Evolutionary conservation across 2,797 vertebrate genomes (phyloP).

Genomic region (Intellagama lesueurii): DNA sequence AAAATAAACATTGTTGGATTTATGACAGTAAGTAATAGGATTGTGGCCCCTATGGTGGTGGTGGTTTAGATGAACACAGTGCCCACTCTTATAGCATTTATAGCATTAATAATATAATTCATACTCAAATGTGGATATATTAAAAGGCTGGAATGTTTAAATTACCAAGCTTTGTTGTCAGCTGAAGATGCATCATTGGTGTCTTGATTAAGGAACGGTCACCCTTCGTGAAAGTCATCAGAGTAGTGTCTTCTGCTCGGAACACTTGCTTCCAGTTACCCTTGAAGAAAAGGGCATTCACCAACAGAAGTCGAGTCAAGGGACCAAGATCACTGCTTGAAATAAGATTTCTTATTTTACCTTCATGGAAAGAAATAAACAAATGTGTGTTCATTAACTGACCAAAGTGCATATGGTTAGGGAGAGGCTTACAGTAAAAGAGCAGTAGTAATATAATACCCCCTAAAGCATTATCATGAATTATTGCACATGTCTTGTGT

Average conservation of each 20-base stretch:
- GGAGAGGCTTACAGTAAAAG: too few relatives aligned
- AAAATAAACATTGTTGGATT: too few relatives aligned
- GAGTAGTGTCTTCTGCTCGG: conserved; percentile 55
- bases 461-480: neutral
- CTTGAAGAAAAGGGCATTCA: conserved; percentile 74
- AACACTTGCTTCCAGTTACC: conserved; percentile 71
- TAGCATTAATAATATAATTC: neutral
- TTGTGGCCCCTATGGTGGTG: too few relatives aligned
- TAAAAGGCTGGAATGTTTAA: neutral
- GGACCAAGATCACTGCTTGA: conserved; percentile 68
- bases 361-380: conserved; percentile 21
- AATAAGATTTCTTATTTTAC: conserved; percentile 71
- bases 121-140: neutral
- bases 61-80: too few relatives aligned
- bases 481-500: neutral
- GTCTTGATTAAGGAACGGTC: conserved; percentile 54
- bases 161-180: conserved; percentile 60
- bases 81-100: neutral
- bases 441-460: neutral
- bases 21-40: too few relatives aligned
- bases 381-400: neutral
- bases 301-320: conserved; percentile 68
- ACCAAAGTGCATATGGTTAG: neutral
- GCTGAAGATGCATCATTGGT: conserved; percentile 60
- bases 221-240: conserved; percentile 61